phyloP scores from a whole-genome alignment of 2,113 vertebrate species.

The Mormoops blainvillei region DNA sequence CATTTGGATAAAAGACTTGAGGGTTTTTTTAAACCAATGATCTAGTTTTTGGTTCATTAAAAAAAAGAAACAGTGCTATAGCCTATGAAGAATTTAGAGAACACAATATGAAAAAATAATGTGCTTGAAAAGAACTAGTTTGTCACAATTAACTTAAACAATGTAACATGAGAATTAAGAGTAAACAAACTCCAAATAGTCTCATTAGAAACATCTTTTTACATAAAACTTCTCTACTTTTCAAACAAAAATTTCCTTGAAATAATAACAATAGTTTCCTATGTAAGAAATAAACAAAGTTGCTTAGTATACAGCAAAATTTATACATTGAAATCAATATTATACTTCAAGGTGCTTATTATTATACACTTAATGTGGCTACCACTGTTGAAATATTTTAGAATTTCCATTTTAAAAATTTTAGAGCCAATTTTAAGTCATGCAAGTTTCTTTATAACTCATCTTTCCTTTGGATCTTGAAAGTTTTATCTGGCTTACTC shows the following conservation, averaged over 20 bases:
- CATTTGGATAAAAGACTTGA: neutral
- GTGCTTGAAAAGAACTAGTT: neutral
- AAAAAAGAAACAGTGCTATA: neutral
- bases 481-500: neutral
- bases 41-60: neutral
- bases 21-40: neutral
- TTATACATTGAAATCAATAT: neutral
- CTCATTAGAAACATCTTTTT: neutral
- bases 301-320: neutral
- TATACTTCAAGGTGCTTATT: neutral
- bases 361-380: neutral
- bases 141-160: neutral
- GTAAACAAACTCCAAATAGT: neutral
- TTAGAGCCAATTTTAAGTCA: neutral
- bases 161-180: conserved; percentile 4
- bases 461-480: neutral
- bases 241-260: neutral
- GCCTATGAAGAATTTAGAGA: neutral
- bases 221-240: conserved; percentile 21
- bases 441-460: neutral
- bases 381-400: neutral
- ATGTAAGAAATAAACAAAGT: neutral
- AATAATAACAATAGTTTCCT: neutral
- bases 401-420: conserved; percentile 7
- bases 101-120: neutral